phyloP scores from a whole-genome alignment of 1,140 invertebrate genomes.

The Lordiphosa stackelbergi region DNA sequence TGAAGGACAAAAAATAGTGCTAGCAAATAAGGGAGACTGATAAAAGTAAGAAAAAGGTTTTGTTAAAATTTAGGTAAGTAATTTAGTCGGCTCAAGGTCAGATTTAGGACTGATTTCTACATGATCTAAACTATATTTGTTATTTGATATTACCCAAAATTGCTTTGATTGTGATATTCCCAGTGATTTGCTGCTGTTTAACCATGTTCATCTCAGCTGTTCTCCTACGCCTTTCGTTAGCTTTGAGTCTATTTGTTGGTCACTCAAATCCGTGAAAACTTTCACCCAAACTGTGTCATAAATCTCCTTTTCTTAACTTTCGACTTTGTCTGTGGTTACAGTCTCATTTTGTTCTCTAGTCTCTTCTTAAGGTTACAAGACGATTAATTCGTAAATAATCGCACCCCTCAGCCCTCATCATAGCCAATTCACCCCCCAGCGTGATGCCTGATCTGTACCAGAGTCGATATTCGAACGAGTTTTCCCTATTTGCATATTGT shows the following conservation, averaged over 20 bases:
- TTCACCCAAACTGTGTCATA: too few relatives aligned
- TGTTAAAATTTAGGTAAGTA: too few relatives aligned
- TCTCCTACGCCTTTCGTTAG: too few relatives aligned
- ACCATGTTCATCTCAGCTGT: too few relatives aligned
- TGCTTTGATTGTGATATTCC: too few relatives aligned
- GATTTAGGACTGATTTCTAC: too few relatives aligned
- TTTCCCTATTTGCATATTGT: conserved; percentile 59
- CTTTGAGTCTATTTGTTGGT: too few relatives aligned
- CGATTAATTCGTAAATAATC: conserved; percentile 53
- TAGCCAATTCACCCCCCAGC: conserved; percentile 43
- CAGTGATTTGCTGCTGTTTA: too few relatives aligned
- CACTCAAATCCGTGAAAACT: too few relatives aligned
- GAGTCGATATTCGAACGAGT: conserved; percentile 36
- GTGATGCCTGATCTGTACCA: conserved; percentile 37
- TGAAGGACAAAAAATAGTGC: neutral
- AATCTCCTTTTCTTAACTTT: neutral
- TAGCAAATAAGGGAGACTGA: conserved; percentile 9
- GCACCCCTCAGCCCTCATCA: conserved; percentile 23
- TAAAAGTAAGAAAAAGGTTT: neutral
- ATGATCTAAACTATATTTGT: too few relatives aligned
- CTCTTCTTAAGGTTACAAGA: conserved; percentile 4
- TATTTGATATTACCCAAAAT: too few relatives aligned
- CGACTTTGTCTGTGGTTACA: conserved; percentile 27
- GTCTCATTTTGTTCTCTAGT: conserved; percentile 7
- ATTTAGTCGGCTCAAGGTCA: too few relatives aligned